These are phyloP conservation scores for Calvadosia cruxmelitensis DNA, from an alignment of 30 jellyfish, hydroid and myxozoan genomes.

Conservation along the genomic window DNA sequence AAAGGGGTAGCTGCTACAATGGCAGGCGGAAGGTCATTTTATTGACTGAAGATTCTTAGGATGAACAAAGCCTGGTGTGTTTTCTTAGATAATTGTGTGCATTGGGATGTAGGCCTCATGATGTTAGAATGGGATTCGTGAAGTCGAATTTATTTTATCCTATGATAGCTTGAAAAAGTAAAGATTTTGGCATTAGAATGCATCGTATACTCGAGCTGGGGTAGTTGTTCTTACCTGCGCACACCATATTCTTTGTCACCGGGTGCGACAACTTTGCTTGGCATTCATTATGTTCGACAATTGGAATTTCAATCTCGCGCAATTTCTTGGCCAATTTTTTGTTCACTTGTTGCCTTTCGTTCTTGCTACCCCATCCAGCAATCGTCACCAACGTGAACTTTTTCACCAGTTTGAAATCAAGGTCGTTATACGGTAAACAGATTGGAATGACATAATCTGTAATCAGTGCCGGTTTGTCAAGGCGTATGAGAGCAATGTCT, in stretches of 20 bases:
- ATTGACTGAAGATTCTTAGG: too few species aligned
- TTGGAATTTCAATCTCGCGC: conserved; percentile 32
- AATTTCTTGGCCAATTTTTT: conserved; percentile 16
- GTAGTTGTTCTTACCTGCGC: conserved; percentile 36
- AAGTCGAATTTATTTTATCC: too few species aligned
- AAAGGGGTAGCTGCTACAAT: too few species aligned
- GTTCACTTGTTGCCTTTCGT: neutral
- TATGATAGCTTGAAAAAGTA: too few species aligned
- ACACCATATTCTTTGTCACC: conserved; percentile 42
- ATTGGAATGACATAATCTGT: conserved; percentile 64
- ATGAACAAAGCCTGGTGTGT: too few species aligned
- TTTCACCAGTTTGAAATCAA: conserved; percentile 24
- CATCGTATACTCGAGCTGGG: neutral
- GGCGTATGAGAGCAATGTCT: conserved; percentile 35
- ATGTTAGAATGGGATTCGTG: too few species aligned
- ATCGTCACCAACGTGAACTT: conserved; percentile 13
- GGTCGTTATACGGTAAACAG: conserved; percentile 51
- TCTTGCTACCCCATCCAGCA: conserved; percentile 53
- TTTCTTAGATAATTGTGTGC: too few species aligned
- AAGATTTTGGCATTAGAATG: too few species aligned
- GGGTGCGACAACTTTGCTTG: conserved; percentile 23
- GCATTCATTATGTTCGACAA: conserved; percentile 17
- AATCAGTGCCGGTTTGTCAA: conserved; percentile 17
- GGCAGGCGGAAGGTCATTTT: too few species aligned
- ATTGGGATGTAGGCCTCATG: too few species aligned